Percentiles rank a stretch among this genome's conserved stretches.
phyloP scores from a whole-genome alignment of 1,140 invertebrate genomes.

The Medauroidea extradentata region DNA sequence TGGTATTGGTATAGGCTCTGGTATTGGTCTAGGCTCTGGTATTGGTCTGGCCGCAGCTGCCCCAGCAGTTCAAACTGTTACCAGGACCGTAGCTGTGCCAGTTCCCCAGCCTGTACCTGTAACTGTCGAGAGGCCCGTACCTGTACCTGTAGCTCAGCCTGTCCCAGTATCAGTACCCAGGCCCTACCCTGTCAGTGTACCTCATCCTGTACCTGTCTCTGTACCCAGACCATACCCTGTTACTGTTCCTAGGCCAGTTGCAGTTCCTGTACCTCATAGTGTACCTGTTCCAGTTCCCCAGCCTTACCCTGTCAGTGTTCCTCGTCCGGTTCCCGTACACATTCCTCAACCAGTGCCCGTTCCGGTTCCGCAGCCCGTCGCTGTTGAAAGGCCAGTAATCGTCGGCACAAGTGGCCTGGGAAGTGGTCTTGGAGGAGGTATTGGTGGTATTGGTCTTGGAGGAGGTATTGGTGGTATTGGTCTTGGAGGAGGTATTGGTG shows the following conservation, averaged over 20 bases:
- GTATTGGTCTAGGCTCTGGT: not conserved
- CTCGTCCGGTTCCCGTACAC: not conserved
- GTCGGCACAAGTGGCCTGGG: not conserved
- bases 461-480: not conserved
- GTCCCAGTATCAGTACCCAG: conserved; percentile 5
- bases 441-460: too few relatives aligned
- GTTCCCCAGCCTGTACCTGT: not conserved
- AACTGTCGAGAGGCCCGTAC: not conserved
- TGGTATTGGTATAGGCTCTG: not conserved
- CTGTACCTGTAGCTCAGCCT: not conserved
- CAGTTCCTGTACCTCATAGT: conserved; percentile 1
- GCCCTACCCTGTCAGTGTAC: conserved; percentile 1
- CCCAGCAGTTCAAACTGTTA: not conserved
- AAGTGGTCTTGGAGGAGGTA: too few relatives aligned
- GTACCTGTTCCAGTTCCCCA: conserved; percentile 6
- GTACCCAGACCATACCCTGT: conserved; percentile 1
- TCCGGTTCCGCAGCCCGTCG: not conserved
- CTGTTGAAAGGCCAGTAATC: not conserved
- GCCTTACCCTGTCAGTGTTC: not conserved
- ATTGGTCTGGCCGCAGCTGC: not conserved
- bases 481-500: not conserved
- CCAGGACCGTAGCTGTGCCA: not conserved
- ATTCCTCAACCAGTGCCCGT: not conserved
- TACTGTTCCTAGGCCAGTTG: conserved; percentile 1
- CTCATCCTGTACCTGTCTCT: conserved; percentile 3